phyloP scores from a whole-genome alignment of 1,140 invertebrate genomes.

The Asobara japonica region DNA sequence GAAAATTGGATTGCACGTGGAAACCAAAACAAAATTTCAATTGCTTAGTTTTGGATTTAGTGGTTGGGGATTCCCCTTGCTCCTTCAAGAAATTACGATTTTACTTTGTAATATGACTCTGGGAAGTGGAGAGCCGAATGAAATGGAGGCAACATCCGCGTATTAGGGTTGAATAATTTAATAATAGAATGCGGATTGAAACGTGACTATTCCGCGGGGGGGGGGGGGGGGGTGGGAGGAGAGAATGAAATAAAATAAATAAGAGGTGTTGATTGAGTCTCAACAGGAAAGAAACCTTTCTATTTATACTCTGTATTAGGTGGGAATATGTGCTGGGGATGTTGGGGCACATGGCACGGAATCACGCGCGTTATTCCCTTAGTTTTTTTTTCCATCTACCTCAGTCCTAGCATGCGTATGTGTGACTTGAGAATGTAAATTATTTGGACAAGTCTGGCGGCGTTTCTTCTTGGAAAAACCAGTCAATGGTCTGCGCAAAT shows the following conservation, averaged over 20 bases:
- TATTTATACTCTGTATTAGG: conserved; percentile 27
- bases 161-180: neutral
- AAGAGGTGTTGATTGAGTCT: conserved; percentile 9
- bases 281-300: conserved; percentile 9
- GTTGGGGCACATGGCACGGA: conserved; percentile 48
- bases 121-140: neutral
- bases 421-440: conserved; percentile 41
- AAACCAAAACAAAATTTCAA: neutral
- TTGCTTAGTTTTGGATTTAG: conserved; percentile 10
- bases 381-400: neutral
- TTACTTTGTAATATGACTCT: neutral
- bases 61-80: neutral
- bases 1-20: conserved; percentile 16
- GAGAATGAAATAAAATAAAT: conserved; percentile 15
- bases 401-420: conserved; percentile 21
- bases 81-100: neutral
- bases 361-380: conserved; percentile 42
- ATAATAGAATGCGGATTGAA: conserved; percentile 13
- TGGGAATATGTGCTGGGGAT: neutral
- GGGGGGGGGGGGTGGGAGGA: neutral
- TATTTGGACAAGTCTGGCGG: conserved; percentile 49
- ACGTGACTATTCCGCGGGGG: too few species aligned
- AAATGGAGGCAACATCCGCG: neutral
- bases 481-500: conserved; percentile 3
- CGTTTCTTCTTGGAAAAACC: conserved; percentile 28